Percentiles rank a stretch among this genome's conserved stretches.
Conservation (phyloP, 2,888 invertebrate genomes). For the Caenorhabditis macrosperma region DNA sequence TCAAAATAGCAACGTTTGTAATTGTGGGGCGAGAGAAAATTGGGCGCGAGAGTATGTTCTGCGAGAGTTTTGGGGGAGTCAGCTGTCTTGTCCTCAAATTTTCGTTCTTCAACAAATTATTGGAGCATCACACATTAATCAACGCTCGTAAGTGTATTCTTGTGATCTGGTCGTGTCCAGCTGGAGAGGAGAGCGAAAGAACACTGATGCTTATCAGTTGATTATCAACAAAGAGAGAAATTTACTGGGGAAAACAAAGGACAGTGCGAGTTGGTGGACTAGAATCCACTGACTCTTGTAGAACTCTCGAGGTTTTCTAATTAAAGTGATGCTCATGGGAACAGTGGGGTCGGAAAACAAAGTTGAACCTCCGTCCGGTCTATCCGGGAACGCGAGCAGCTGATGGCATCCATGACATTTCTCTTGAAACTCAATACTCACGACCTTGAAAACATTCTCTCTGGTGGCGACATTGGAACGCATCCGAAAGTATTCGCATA, state of each 20-base stretch:
- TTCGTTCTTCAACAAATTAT: slow-evolving; percentile 50
- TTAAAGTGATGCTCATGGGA: too few relatives aligned
- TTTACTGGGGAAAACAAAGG: neutral
- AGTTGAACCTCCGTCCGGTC: too few relatives aligned
- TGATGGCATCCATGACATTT: neutral
- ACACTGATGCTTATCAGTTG: neutral
- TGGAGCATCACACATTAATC: slow-evolving; percentile 40
- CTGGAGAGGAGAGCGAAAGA: slow-evolving; percentile 2
- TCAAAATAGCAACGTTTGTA: slow-evolving; percentile 40
- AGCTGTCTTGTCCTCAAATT: slow-evolving; percentile 41
- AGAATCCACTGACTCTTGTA: too few relatives aligned
- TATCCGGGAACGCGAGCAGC: slow-evolving; percentile 1
- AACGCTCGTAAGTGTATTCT: slow-evolving; percentile 24
- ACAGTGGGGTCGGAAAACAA: too few relatives aligned
- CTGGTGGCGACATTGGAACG: neutral
- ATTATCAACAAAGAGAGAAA: neutral
- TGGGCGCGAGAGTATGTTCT: slow-evolving; percentile 19
- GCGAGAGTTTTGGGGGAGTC: slow-evolving; percentile 25
- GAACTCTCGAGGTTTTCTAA: too few relatives aligned
- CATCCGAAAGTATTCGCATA: too few relatives aligned
- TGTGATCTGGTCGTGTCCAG: slow-evolving; percentile 5
- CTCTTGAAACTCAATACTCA: neutral
- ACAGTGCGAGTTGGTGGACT: neutral
- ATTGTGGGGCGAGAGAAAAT: slow-evolving; percentile 1
- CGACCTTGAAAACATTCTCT: slow-evolving; percentile 14